These are phyloP conservation scores for Phragmatobia fuliginosa DNA, from an alignment of 2,888 invertebrate species.

Conservation along the genomic window DNA sequence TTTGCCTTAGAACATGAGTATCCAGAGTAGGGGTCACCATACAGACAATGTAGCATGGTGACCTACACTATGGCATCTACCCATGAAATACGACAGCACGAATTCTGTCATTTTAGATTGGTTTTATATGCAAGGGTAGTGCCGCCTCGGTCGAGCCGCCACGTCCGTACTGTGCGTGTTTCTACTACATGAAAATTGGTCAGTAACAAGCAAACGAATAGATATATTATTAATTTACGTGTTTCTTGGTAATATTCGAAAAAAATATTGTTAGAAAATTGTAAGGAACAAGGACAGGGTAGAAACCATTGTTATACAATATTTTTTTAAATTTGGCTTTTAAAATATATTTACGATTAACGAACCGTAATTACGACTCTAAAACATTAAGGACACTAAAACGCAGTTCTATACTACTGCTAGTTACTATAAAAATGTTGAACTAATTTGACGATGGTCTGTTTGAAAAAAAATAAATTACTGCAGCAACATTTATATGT, in stretches of 20 bases:
- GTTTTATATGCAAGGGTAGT: too few species aligned
- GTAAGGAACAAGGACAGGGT: not conserved
- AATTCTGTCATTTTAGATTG: too few species aligned
- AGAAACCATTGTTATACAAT: not conserved
- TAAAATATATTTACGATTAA: too few species aligned
- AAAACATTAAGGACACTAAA: not conserved
- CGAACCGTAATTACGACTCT: not conserved
- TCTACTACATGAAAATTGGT: too few species aligned
- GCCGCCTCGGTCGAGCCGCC: too few species aligned
- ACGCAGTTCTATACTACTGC: not conserved
- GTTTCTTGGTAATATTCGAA: not conserved
- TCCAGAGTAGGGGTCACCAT: too few species aligned
- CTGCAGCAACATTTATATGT: not conserved
- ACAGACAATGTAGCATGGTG: too few species aligned
- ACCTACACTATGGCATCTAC: too few species aligned
- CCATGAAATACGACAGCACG: too few species aligned
- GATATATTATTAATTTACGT: not conserved
- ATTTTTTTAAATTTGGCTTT: not conserved
- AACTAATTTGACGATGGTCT: not conserved
- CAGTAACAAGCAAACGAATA: not conserved
- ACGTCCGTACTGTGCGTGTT: too few species aligned
- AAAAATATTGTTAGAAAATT: not conserved
- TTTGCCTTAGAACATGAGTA: too few species aligned
- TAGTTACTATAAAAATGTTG: not conserved
- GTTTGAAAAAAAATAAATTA: not conserved